Evolutionary conservation across 2,888 invertebrate species (phyloP).

Genomic region (Acleris cristana): DNA sequence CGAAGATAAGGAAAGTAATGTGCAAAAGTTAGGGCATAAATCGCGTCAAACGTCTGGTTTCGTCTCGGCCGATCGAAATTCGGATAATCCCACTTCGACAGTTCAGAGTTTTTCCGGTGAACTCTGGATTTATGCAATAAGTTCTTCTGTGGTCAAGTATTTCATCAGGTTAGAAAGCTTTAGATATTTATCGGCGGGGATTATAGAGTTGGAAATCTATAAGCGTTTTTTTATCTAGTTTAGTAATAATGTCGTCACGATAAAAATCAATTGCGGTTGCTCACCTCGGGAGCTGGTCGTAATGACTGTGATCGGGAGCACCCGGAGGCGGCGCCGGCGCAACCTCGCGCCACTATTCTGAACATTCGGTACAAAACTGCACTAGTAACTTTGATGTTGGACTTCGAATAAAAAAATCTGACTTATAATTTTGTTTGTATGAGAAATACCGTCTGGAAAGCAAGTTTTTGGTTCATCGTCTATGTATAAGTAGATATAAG

Average conservation of each 20-base stretch:
- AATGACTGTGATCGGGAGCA: conserved; percentile 67
- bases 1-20: conserved; percentile 78
- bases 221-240: conserved; percentile 54
- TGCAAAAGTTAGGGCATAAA: conserved; percentile 77
- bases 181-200: conserved; percentile 41
- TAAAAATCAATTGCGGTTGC: conserved; percentile 74
- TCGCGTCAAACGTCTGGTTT: conserved; percentile 72
- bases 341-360: conserved; percentile 29
- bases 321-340: conserved; percentile 46
- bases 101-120: conserved; percentile 64
- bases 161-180: conserved; percentile 17
- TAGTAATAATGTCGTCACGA: conserved; percentile 76
- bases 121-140: conserved; percentile 60
- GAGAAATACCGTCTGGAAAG: too few relatives aligned
- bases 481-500: too few relatives aligned
- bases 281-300: conserved; percentile 65
- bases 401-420: not conserved
- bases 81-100: conserved; percentile 76
- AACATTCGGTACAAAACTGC: not conserved
- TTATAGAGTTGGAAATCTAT: conserved; percentile 47
- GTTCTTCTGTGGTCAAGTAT: conserved; percentile 45
- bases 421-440: too few relatives aligned
- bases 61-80: conserved; percentile 66
- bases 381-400: not conserved
- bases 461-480: too few relatives aligned